Evolutionary conservation across 2,113 vertebrate genomes (phyloP).

Genomic region (Chloroceryle aenea): DNA sequence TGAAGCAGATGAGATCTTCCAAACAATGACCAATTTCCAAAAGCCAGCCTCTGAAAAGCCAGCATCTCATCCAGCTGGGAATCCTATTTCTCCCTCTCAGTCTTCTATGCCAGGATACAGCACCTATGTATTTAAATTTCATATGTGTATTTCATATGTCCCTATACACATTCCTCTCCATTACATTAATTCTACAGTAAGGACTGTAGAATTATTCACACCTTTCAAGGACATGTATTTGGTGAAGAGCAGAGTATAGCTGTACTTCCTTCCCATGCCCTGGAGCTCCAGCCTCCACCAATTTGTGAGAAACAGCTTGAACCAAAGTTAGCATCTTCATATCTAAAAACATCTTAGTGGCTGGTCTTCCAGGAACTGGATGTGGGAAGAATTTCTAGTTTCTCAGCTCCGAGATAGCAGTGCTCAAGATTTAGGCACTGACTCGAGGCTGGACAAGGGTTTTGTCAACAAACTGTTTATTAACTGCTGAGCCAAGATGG

Average conservation of each 20-base stretch:
- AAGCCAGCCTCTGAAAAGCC: background rate
- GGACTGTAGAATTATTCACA: background rate
- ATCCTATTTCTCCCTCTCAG: background rate
- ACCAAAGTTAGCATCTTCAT: background rate
- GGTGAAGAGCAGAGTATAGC: background rate
- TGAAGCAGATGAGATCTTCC: background rate
- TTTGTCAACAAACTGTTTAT: background rate
- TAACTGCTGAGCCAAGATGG: background rate
- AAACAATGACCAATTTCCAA: background rate
- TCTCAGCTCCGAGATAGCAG: background rate
- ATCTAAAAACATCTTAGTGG: background rate
- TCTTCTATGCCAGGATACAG: background rate
- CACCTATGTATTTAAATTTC: background rate
- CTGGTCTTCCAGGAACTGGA: background rate
- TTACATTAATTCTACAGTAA: background rate
- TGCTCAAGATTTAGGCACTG: background rate
- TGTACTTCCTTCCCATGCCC: background rate
- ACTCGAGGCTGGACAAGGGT: rapidly evolving
- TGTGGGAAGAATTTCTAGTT: background rate
- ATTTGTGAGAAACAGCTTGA: background rate
- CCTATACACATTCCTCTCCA: background rate
- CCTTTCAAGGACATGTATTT: background rate
- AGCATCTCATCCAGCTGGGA: background rate
- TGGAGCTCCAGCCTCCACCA: background rate
- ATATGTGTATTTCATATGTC: background rate